Conservation (phyloP, 1,140 invertebrate species). For the Tetragonula clypearis region DNA sequence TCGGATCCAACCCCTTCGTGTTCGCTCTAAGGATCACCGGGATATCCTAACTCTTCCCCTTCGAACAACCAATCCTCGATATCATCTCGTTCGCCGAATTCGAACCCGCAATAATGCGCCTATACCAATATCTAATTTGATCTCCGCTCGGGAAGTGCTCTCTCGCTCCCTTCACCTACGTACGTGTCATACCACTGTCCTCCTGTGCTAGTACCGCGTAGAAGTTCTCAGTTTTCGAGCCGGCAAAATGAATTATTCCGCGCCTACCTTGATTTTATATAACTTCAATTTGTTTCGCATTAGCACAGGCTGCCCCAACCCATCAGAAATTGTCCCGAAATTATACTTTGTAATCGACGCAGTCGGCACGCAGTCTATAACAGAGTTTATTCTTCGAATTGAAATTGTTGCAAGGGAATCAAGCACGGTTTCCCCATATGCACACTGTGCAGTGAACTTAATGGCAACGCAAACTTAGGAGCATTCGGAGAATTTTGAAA, state of each 20-base stretch:
- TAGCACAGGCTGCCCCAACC: background rate
- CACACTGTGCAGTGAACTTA: background rate
- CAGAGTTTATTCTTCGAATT: background rate
- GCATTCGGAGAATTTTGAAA: background rate
- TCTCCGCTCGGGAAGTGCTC: slow-evolving; percentile 35
- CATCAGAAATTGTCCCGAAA: background rate
- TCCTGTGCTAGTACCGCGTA: background rate
- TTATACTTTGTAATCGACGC: background rate
- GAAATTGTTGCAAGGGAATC: background rate
- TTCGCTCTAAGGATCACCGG: slow-evolving; percentile 58
- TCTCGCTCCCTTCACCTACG: background rate
- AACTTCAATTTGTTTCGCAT: background rate
- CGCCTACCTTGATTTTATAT: background rate
- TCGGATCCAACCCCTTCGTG: slow-evolving; percentile 63
- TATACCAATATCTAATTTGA: slow-evolving; percentile 75
- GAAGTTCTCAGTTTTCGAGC: background rate
- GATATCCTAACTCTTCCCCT: slow-evolving; percentile 60
- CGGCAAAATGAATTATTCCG: background rate
- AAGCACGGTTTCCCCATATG: background rate
- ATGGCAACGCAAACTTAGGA: background rate
- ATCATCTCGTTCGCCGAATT: slow-evolving; percentile 71
- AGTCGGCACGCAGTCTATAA: background rate
- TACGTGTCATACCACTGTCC: background rate
- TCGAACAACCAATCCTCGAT: slow-evolving; percentile 69
- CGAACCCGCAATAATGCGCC: slow-evolving; percentile 69